Evolutionary conservation across 1,140 invertebrate species (phyloP), one percentile per base, ranked within the genome.

Genomic region (Muscidifurax raptorellus): DNA sequence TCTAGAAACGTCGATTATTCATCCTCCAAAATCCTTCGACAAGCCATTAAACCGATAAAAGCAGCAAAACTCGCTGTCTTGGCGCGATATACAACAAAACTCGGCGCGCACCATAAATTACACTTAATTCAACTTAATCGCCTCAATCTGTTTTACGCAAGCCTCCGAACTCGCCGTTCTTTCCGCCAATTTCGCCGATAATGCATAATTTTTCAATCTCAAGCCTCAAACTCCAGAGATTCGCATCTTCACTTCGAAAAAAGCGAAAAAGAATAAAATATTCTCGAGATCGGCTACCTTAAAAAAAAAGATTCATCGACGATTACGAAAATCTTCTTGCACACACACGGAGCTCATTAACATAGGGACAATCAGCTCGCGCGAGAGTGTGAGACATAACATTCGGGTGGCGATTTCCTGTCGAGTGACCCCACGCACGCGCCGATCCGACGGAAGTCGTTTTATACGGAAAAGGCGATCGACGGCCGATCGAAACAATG

Each of bases 391-490:
- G 86, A 88, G 85, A 86, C 36, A 40, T 40, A 40, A 40, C 84
- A 85, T 86, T 86, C 64, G 80, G 76, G 75, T 78, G 52, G 81
- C 80, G 85, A 87, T 88, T 87, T 88, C 87, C 86, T 87, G 87
- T 79, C 82, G 84, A 59, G 15, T 87, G 88, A 88, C 86, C 88
- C 85, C 85, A 52, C 81, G 30, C 36, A 18, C 69, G 30, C 7
- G 22, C 66, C 36, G 22, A 72, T n/a, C 71, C 77, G 79, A 87
- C 85, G 86, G 87, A 87, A 88, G 86, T 87, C 84, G 44, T 84
- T 85, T 69, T 40, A 7, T n/a, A 81, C 30, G 85, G 80, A 87
- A 87, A 88, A 87, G 83, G 80, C 76, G 83, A 78, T 82, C 12
- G 28, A 9, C n/a, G 15, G 28, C 27, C 30, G 40, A 1, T 69